These are phyloP conservation scores for Leptinotarsa haldemani DNA, from an alignment of 2,888 invertebrate genomes.

Conservation along the genomic window DNA sequence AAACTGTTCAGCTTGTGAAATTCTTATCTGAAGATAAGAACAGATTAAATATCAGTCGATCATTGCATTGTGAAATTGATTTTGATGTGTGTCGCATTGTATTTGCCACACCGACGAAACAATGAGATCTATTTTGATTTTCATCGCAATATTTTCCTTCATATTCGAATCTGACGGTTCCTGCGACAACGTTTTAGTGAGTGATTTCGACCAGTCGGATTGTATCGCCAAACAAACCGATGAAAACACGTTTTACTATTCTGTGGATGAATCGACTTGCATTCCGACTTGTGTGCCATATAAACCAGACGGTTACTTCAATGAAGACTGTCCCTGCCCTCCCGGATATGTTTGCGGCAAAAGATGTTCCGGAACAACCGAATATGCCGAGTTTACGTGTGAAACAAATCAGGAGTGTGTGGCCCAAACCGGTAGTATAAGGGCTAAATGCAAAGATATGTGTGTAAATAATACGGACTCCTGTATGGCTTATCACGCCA, in stretches of 20 bases:
- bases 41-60: background rate
- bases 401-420: constrained; percentile 28
- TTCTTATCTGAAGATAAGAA: background rate
- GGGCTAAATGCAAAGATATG: constrained; percentile 33
- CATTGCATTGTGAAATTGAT: background rate
- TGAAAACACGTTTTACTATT: constrained; percentile 38
- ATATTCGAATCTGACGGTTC: constrained; percentile 15
- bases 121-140: constrained; percentile 1
- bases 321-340: constrained; percentile 51
- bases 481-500: constrained; percentile 54
- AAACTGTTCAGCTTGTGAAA: background rate
- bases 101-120: background rate
- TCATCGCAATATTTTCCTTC: background rate
- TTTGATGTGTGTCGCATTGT: background rate
- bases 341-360: constrained; percentile 58
- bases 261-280: constrained; percentile 33
- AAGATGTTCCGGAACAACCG: constrained; percentile 44
- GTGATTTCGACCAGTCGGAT: constrained; percentile 48
- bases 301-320: constrained; percentile 33
- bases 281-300: constrained; percentile 41
- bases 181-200: constrained; percentile 38
- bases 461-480: constrained; percentile 36
- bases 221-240: constrained; percentile 41
- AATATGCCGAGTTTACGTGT: constrained; percentile 2
- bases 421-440: background rate